Evolutionary conservation across 1,140 invertebrate species (phyloP), one percentile per base, ranked within the genome.

Genomic region (Aphelenchoides fujianensis): DNA sequence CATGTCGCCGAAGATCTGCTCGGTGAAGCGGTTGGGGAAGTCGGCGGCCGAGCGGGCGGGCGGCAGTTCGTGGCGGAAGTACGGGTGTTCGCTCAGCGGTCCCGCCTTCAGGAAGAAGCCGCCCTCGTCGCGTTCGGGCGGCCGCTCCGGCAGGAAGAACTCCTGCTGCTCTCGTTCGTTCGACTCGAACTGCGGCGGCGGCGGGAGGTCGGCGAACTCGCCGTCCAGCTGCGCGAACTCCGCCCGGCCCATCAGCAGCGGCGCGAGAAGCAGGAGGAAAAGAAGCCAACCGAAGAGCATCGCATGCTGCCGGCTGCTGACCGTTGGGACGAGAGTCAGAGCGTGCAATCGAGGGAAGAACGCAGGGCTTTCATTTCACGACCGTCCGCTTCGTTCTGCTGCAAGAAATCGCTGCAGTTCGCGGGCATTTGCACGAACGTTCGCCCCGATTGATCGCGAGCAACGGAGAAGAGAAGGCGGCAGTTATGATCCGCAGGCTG

Each of bases 1-100:
- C 37, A 66, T 66, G 23, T 66, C 16, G 16, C 34, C 63, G 32
- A 66, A 66, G 16, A 66, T 66, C 36, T 61, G n/a, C 57, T 61
- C 57, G 28, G 27, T 48, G 41, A 48, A 23, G 12, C 41, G 41
- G 23, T 48, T 12, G 12, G 12, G 41, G 23, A 12, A 48, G 23
- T 48, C 41, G 41, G 55, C 12, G 5, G 55, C 27, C 5, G 5
- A 16, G 23, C 34, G 34, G 34, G 34, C 55, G 5, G 55, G 23
- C 7, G 55, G 55, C 7, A 32, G 28, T 59, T 59, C 27, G 12
- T 59, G 28, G 12, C 34, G 55, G 34, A 30, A 59, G 19, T 30
- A 59, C 34, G 55, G 55, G 23, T 59, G 55, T 7, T 59, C 55
- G 19, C 28, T 19, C 34, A 59, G 55, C 23, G 55, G 55, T 59